Base-by-base conservation (phyloP, 2,888 invertebrate genomes). In the Agrotis exclamationis region DNA sequence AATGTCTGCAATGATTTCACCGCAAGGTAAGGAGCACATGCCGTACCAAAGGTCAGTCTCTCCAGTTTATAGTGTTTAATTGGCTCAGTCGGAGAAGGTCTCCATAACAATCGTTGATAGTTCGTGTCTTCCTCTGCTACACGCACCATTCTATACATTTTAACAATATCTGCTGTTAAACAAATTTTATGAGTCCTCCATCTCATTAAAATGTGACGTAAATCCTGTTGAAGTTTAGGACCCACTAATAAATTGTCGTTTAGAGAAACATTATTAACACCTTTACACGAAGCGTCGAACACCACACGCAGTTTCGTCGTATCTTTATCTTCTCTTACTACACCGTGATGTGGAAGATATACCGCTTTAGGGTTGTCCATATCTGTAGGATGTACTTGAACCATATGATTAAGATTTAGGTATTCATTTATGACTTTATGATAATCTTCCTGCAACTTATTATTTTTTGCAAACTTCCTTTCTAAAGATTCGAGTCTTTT, bases 61-160 rank as follows among this genome's bases (percentile, higher is more conserved):
- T 57, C 14, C 1, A 69, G 18, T 51, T 62, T 59, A 22, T 28
- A 69, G 7, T 64, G 56, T 20, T 64, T 18, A 7, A 68, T 22
- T 24, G 59, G 44, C 3, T 68, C 51, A 16, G 50, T 5, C 4
- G 54, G 11, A 14, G 20, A 1, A 3, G 54, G 20, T 56, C 68
- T 58, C 73, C 73, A 69, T 20, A 73, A 2, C 20, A 73, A 39
- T 58, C 72, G 22, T 24, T 70, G 64, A 5, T 20, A 70, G 14
- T 70, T n/a, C 2, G 56, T 56, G 14, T 56, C 33, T 14, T 56
- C 56, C 7, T 56, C 56, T 18, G 56, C 56, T 16, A 64, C 45
- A 44, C 60, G 66, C 64, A 33, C 79, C 76, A 70, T 44, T n/a
- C 88, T 50, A 44, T 88, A 90, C 87, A 90, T 88, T 70, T 87